Evolutionary conservation across 2,113 vertebrate genomes (phyloP).

Genomic region (Dissostichus mawsoni): DNA sequence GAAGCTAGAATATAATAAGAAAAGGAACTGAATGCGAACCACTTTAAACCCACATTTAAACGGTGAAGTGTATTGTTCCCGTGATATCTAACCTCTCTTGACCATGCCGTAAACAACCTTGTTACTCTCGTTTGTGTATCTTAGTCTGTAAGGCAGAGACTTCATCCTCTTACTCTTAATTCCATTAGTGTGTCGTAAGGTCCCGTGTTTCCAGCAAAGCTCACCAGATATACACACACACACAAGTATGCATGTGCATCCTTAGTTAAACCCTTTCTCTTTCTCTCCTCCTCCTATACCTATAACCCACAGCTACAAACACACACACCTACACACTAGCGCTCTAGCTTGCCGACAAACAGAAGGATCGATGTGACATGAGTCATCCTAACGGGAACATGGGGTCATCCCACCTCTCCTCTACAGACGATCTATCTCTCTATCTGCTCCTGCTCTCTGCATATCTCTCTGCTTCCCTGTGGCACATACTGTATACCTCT

Average conservation of each 20-base stretch:
- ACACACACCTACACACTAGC: constrained; percentile 1
- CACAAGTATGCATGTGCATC: not conserved
- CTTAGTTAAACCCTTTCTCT: not conserved
- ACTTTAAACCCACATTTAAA: not conserved
- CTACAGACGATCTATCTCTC: constrained; percentile 31
- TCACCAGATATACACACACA: not conserved
- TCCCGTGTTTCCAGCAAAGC: constrained; percentile 14
- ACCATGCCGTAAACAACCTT: not conserved
- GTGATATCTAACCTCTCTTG: not conserved
- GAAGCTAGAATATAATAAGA: too few relatives aligned
- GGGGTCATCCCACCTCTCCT: constrained; percentile 42
- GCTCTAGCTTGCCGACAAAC: constrained; percentile 10
- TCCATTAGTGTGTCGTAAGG: constrained; percentile 43
- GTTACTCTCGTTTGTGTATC: not conserved
- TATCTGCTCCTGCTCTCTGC: constrained; percentile 28
- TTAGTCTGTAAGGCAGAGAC: constrained; percentile 7
- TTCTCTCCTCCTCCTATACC: not conserved
- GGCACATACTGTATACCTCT: constrained; percentile 7
- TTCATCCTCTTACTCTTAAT: constrained; percentile 54
- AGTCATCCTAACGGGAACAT: constrained; percentile 56
- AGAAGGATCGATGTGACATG: constrained; percentile 53
- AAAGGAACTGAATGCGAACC: too few relatives aligned
- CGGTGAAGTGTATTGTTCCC: not conserved
- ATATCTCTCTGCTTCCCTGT: constrained; percentile 11
- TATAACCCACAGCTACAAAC: constrained; percentile 9